phyloP scores from a whole-genome alignment of 2,888 invertebrate genomes.

The Venusia cambrica region DNA sequence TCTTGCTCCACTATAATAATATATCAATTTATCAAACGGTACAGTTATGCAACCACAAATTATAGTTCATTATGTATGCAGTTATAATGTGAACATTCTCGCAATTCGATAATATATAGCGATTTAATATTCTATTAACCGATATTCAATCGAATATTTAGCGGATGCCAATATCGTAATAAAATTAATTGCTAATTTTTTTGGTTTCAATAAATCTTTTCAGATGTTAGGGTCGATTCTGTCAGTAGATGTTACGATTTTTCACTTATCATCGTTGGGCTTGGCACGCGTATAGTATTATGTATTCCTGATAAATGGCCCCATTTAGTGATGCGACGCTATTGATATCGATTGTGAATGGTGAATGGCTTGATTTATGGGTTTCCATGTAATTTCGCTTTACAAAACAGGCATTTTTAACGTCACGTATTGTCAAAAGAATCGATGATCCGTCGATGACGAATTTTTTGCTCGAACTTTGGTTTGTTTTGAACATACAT shows the following conservation, averaged over 20 bases:
- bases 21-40: slow-evolving; percentile 22
- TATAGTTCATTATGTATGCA: slow-evolving; percentile 48
- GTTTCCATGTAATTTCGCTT: slow-evolving; percentile 54
- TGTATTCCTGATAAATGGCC: slow-evolving; percentile 66
- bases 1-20: slow-evolving; percentile 13
- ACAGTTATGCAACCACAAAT: slow-evolving; percentile 26
- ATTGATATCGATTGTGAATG: slow-evolving; percentile 58
- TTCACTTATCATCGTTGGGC: slow-evolving; percentile 59
- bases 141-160: slow-evolving; percentile 48
- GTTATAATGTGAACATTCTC: slow-evolving; percentile 50
- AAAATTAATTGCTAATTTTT: slow-evolving; percentile 20
- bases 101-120: slow-evolving; percentile 55
- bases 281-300: slow-evolving; percentile 64
- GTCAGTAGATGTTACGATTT: slow-evolving; percentile 56
- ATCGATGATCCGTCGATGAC: slow-evolving; percentile 50
- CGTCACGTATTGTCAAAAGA: slow-evolving; percentile 36
- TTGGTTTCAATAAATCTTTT: slow-evolving; percentile 57
- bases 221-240: slow-evolving; percentile 59
- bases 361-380: slow-evolving; percentile 64
- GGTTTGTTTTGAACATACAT: slow-evolving; percentile 9
- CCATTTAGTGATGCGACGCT: slow-evolving; percentile 61
- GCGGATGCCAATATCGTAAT: slow-evolving; percentile 24
- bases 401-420: slow-evolving; percentile 53
- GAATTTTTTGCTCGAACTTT: slow-evolving; percentile 35
- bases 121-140: slow-evolving; percentile 68